phyloP scores from a whole-genome alignment of 37 sponge, comb jelly and placozoan genomes.

The Bolinopsis microptera region DNA sequence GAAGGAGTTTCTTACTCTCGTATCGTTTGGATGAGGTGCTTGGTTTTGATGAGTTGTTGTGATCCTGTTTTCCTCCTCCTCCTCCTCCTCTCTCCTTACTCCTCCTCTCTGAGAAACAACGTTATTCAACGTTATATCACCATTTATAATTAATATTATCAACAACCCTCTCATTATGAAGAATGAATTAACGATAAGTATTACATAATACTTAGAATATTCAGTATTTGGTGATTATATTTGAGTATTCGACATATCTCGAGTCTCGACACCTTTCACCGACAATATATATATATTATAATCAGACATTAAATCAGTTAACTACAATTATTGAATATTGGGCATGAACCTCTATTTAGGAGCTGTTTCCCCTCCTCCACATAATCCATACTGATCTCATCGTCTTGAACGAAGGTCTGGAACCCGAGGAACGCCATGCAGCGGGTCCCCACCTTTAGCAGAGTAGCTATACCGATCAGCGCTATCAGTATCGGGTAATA shows the following conservation, averaged over 20 bases:
- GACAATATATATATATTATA: too few relatives aligned
- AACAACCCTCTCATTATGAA: too few relatives aligned
- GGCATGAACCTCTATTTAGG: slow-evolving; percentile 88
- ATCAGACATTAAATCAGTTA: too few relatives aligned
- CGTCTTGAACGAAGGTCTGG: slow-evolving; percentile 88
- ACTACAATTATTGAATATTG: too few relatives aligned
- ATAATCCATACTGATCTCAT: slow-evolving; percentile 85
- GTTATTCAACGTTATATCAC: not conserved
- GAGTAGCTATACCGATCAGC: slow-evolving; percentile 83
- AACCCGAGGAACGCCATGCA: slow-evolving; percentile 80
- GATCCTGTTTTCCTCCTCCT: not conserved
- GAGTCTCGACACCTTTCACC: too few relatives aligned
- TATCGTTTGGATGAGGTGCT: not conserved
- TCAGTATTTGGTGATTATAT: too few relatives aligned
- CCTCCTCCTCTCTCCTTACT: not conserved
- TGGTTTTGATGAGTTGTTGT: too few relatives aligned
- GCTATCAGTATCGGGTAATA: slow-evolving; percentile 86
- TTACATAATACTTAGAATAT: too few relatives aligned
- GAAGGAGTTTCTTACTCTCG: slow-evolving; percentile 20
- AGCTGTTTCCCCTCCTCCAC: slow-evolving; percentile 91
- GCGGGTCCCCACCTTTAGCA: slow-evolving; percentile 79
- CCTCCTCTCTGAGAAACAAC: not conserved
- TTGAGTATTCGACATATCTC: too few relatives aligned
- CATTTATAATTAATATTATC: too few relatives aligned
- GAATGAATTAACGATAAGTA: too few relatives aligned